Evolutionary conservation across 2,888 invertebrate species (phyloP), one percentile per base, ranked within the genome.

Genomic region (Bugula neritina): DNA sequence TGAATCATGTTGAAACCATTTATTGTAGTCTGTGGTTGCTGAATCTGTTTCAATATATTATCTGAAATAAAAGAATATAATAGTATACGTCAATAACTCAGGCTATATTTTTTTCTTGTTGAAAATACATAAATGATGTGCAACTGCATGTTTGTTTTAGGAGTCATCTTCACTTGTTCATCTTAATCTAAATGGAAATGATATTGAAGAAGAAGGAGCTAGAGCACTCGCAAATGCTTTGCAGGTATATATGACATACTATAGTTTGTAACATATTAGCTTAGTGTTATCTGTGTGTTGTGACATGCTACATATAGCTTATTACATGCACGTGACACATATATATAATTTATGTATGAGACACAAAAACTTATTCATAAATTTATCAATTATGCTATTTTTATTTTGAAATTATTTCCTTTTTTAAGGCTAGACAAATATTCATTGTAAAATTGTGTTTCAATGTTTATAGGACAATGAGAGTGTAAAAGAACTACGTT

Each of bases 151-250:
- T 54, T 71, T 29, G 25, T 69, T 71, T 31, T 54, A 79, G 78
- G 76, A 76, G 35, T 74, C 75, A 31, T 34, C 72, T 1, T 63
- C 69, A n/a, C 31, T 80, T 23, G 27, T 69, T 55, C 78, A 80
- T 35, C 34, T 84, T 2, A 83, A 84, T 73, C 71, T 84, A 72
- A 83, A 83, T 83, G 80, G 80, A 74, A 84, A 84, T 78, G 82
- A 83, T 58, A 80, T 84, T 72, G 80, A 77, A 23, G 76, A 78
- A 13, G 78, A 75, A 1, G 84, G 84, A 35, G 84, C 82, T n/a
- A 77, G 78, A 69, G 72, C 72, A 13, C 54, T 84, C 3, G 82
- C 84, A 3, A 78, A 75, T 70, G 78, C 80, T 31, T 74, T 84
- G 57, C 79, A 80, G 71, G 83, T 83, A n/a, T n/a, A n/a, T n/a